Percentiles rank a stretch among this genome's conserved stretches.
phyloP scores from a whole-genome alignment of 1,140 invertebrate genomes.

The Saccostrea cuccullata region DNA sequence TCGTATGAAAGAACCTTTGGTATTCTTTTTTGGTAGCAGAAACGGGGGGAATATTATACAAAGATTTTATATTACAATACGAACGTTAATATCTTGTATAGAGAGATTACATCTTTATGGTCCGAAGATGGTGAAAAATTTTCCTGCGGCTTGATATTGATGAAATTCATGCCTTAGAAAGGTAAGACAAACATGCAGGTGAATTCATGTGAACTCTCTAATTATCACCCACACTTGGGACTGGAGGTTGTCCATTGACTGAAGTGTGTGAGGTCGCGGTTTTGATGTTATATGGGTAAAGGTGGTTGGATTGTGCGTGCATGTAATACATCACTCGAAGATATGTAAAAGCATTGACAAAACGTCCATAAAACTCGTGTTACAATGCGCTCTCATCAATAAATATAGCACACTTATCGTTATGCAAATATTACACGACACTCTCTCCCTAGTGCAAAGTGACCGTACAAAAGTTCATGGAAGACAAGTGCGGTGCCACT shows the following conservation, averaged over 20 bases:
- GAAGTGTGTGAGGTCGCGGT: slow-evolving; percentile 12
- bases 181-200: background rate
- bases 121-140: no score
- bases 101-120: no score
- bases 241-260: background rate
- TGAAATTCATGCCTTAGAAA: background rate
- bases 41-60: no score
- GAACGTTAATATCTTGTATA: no score
- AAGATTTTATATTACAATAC: no score
- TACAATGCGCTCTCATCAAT: background rate
- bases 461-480: background rate
- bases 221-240: background rate
- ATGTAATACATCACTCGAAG: slow-evolving; percentile 3
- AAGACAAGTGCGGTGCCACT: background rate
- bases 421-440: background rate
- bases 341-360: background rate
- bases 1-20: no score
- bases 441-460: background rate
- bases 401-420: background rate
- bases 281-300: background rate
- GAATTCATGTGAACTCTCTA: background rate
- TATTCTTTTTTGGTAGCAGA: no score
- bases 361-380: background rate
- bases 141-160: no score
- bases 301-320: background rate